These are phyloP conservation scores for Drosophila fuyamai DNA, from an alignment of 1,140 invertebrate genomes.

Conservation along the genomic window DNA sequence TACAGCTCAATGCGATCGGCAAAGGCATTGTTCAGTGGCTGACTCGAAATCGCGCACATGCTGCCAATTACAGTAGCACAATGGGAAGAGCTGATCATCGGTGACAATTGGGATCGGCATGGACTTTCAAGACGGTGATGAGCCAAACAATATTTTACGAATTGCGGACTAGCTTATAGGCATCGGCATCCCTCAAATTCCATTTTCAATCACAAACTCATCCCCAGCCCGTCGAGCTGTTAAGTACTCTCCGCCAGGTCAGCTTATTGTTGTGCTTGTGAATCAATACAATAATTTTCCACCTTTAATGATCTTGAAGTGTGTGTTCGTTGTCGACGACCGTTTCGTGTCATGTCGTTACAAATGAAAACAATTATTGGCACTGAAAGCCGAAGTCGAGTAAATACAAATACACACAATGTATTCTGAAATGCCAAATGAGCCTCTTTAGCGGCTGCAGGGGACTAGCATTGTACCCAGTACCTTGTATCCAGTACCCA, in stretches of 20 bases:
- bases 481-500: not conserved
- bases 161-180: constrained; percentile 8
- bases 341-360: constrained; percentile 64
- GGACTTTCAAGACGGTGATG: constrained; percentile 39
- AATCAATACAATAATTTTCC: constrained; percentile 77
- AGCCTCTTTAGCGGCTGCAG: constrained; percentile 63
- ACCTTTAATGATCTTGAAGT: constrained; percentile 68
- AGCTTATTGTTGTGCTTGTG: constrained; percentile 49
- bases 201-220: constrained; percentile 9
- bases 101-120: constrained; percentile 17
- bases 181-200: constrained; percentile 2
- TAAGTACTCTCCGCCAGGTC: constrained; percentile 61
- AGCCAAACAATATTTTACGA: constrained; percentile 8
- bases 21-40: constrained; percentile 16
- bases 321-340: constrained; percentile 37
- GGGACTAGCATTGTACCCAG: constrained; percentile 33
- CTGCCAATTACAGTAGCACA: constrained; percentile 61
- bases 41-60: constrained; percentile 36
- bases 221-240: constrained; percentile 40
- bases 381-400: constrained; percentile 70
- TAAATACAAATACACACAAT: constrained; percentile 60
- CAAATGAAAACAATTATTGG: constrained; percentile 78
- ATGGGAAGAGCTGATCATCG: constrained; percentile 46
- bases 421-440: constrained; percentile 55
- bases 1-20: not conserved